These are phyloP conservation scores for Polydrusus tereticollis DNA, from an alignment of 2,888 invertebrate species.

Conservation along the genomic window DNA sequence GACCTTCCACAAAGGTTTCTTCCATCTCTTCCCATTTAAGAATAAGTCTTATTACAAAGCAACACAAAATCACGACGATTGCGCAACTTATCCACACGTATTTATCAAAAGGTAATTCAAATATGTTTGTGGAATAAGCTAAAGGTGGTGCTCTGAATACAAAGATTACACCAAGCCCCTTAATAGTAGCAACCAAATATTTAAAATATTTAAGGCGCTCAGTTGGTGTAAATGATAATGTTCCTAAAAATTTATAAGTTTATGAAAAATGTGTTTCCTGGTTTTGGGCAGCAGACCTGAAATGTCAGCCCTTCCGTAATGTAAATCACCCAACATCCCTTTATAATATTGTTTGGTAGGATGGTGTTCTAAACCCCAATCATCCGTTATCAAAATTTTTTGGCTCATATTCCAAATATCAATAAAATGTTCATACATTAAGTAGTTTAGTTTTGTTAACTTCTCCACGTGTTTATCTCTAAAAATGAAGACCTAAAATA, in stretches of 20 bases:
- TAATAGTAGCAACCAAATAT: conserved; percentile 71
- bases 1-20: neutral
- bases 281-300: too few relatives aligned
- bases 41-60: conserved; percentile 33
- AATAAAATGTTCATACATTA: conserved; percentile 30
- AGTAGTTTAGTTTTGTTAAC: conserved; percentile 70
- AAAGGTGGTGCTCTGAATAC: conserved; percentile 76
- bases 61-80: conserved; percentile 13
- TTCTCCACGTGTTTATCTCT: conserved; percentile 54
- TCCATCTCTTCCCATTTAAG: conserved; percentile 39
- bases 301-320: conserved; percentile 70
- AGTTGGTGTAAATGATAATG: conserved; percentile 61
- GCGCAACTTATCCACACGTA: conserved; percentile 43
- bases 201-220: conserved; percentile 65
- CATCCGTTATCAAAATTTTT: conserved; percentile 14
- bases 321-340: conserved; percentile 73
- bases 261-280: too few relatives aligned
- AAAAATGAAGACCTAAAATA: conserved; percentile 11
- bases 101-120: conserved; percentile 41
- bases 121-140: conserved; percentile 75
- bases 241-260: conserved; percentile 58
- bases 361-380: conserved; percentile 40
- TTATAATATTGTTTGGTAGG: conserved; percentile 67
- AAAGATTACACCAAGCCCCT: conserved; percentile 69
- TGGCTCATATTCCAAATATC: conserved; percentile 47